Conservation (phyloP, 1,140 invertebrate species). For the Cyclina sinensis region DNA sequence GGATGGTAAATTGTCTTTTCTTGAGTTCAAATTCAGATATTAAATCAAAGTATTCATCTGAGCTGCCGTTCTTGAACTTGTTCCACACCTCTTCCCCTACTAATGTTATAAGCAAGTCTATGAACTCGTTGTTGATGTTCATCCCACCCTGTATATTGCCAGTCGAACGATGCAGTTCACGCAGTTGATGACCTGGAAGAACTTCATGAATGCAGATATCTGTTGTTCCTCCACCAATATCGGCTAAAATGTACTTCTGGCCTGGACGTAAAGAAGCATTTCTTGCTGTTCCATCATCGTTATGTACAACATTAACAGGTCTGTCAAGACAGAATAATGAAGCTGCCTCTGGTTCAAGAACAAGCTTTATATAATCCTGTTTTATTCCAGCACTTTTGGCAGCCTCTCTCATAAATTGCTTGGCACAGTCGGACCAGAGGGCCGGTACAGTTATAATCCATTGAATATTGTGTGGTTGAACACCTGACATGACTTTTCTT, state of each 20-base stretch:
- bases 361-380: background rate
- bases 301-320: background rate
- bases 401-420: conserved; percentile 56
- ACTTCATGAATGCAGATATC: conserved; percentile 53
- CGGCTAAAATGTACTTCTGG: conserved; percentile 24
- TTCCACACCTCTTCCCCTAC: background rate
- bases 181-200: background rate
- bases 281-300: background rate
- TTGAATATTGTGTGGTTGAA: background rate
- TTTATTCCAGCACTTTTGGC: conserved; percentile 24
- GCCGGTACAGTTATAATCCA: conserved; percentile 49
- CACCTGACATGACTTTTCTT: background rate
- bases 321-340: conserved; percentile 26
- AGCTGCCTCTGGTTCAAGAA: conserved; percentile 44
- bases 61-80: background rate
- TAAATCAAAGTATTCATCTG: background rate
- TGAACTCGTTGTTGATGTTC: conserved; percentile 7
- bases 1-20: conserved; percentile 5
- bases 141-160: conserved; percentile 32
- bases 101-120: background rate
- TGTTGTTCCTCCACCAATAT: conserved; percentile 35
- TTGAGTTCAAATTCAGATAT: background rate
- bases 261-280: background rate
- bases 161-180: conserved; percentile 25
- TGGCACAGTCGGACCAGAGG: conserved; percentile 24